phyloP scores from a whole-genome alignment of 2,113 vertebrate genomes.

The Oreotragus oreotragus region DNA sequence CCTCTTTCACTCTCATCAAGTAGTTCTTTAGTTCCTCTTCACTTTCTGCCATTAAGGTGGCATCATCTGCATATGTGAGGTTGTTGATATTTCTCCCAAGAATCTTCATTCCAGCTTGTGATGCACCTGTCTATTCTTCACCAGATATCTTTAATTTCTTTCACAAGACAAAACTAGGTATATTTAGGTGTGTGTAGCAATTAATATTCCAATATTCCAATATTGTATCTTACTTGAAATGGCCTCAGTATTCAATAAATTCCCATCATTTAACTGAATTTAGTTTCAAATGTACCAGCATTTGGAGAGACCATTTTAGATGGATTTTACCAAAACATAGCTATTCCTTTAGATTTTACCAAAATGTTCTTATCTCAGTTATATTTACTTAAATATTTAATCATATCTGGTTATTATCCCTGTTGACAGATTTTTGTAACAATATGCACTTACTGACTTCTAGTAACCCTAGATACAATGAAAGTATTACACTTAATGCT shows the following conservation, averaged over 20 bases:
- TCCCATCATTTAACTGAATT: not conserved
- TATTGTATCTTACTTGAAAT: not conserved
- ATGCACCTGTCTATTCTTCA: not conserved
- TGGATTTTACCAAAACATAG: not conserved
- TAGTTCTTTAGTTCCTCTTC: not conserved
- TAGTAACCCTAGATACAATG: not conserved
- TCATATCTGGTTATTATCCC: not conserved
- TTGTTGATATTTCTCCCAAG: not conserved
- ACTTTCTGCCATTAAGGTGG: not conserved
- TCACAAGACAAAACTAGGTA: not conserved
- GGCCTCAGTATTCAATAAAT: not conserved
- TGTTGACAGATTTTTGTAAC: not conserved
- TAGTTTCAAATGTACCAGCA: not conserved
- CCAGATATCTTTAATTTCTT: not conserved
- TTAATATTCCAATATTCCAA: not conserved
- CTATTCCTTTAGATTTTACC: not conserved
- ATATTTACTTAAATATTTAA: not conserved
- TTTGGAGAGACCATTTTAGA: not conserved
- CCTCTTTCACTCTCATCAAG: not conserved
- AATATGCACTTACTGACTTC: not conserved
- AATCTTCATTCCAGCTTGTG: not conserved
- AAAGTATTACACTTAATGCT: not conserved
- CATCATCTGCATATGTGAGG: not conserved
- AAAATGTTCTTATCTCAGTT: not conserved
- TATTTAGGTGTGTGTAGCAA: not conserved